Percentiles rank a stretch among this genome's conserved stretches.
These are phyloP conservation scores for Aythya baeri DNA, from an alignment of 2,113 vertebrate genomes.

Conservation along the genomic window DNA sequence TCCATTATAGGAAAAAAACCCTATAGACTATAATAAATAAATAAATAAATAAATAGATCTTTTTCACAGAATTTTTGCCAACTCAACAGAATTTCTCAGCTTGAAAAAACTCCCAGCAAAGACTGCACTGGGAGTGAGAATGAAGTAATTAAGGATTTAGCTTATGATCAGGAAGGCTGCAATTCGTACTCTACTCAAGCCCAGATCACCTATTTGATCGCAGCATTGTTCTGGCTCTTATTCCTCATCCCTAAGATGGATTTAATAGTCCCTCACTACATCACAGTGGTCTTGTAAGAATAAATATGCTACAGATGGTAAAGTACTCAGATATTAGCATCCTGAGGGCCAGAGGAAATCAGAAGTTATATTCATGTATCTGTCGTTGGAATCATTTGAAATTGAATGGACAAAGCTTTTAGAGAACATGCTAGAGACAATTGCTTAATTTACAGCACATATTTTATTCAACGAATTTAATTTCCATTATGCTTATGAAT, in stretches of 20 bases:
- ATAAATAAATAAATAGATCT: background rate
- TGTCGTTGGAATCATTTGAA: background rate
- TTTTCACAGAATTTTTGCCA: background rate
- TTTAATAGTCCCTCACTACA: constrained; percentile 30
- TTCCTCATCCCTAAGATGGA: constrained; percentile 15
- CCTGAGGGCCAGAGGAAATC: constrained; percentile 42
- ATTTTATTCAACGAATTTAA: constrained; percentile 49
- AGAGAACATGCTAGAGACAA: constrained; percentile 6
- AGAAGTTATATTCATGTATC: constrained; percentile 39
- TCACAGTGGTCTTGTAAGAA: constrained; percentile 17
- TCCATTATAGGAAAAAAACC: background rate
- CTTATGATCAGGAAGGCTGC: background rate
- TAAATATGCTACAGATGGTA: constrained; percentile 51
- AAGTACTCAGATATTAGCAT: constrained; percentile 15
- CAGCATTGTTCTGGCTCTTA: background rate
- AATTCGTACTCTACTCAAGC: background rate
- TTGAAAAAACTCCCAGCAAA: background rate
- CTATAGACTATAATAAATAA: background rate
- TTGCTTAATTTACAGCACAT: constrained; percentile 19
- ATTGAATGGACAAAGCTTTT: constrained; percentile 35
- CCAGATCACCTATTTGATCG: background rate
- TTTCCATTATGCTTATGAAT: constrained; percentile 46
- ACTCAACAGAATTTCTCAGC: background rate
- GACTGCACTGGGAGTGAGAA: background rate
- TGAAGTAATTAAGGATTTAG: constrained; percentile 1